Percentiles rank a stretch among this genome's conserved stretches.
phyloP scores from a whole-genome alignment of 2,888 invertebrate genomes.

The Amiota communis region DNA sequence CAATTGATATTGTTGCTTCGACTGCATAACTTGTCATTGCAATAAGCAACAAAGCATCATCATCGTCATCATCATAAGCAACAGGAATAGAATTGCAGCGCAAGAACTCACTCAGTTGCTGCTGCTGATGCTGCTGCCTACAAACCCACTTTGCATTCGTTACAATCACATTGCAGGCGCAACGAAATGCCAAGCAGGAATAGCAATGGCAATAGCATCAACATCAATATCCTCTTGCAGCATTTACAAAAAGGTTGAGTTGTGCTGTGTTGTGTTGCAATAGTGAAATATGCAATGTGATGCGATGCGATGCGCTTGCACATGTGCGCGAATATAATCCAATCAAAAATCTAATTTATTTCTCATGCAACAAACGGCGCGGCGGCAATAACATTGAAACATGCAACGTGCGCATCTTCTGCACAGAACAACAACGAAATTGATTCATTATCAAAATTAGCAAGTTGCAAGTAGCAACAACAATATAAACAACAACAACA shows the following conservation, averaged over 20 bases:
- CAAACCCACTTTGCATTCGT: slow-evolving; percentile 9
- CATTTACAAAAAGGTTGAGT: no score
- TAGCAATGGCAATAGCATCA: neutral
- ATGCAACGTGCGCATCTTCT: slow-evolving; percentile 8
- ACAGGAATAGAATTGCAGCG: slow-evolving; percentile 21
- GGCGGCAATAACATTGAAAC: slow-evolving; percentile 46
- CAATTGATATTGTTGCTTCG: slow-evolving; percentile 25
- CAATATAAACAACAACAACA: slow-evolving; percentile 1
- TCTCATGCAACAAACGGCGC: slow-evolving; percentile 50
- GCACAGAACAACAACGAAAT: slow-evolving; percentile 40
- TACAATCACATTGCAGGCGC: slow-evolving; percentile 3
- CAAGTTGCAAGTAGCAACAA: slow-evolving; percentile 48
- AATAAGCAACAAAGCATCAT: slow-evolving; percentile 2
- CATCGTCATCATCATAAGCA: slow-evolving; percentile 4
- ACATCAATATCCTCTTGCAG: neutral
- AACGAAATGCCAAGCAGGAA: neutral
- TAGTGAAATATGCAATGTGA: slow-evolving; percentile 32
- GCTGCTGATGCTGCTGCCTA: neutral
- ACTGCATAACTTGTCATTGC: slow-evolving; percentile 51
- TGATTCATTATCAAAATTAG: slow-evolving; percentile 67
- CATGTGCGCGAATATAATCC: slow-evolving; percentile 32
- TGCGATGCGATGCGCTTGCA: slow-evolving; percentile 1
- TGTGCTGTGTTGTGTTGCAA: neutral
- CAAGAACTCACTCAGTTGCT: slow-evolving; percentile 44
- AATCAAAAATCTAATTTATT: slow-evolving; percentile 61